Conservation (phyloP, 2,888 invertebrate genomes). For the Lathronympha strigana region DNA sequence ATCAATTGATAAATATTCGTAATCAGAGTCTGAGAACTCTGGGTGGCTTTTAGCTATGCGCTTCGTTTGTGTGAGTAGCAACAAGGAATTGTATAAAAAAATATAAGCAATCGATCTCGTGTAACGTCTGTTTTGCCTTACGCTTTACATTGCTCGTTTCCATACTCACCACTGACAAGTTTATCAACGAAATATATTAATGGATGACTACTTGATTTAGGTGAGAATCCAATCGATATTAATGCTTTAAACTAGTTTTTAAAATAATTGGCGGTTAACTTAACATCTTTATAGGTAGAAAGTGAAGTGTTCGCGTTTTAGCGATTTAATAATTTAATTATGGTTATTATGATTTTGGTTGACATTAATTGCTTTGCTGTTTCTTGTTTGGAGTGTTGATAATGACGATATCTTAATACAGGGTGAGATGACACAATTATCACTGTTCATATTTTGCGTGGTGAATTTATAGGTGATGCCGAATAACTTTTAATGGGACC, state of each 20-base stretch:
- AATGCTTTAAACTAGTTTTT: conserved; percentile 49
- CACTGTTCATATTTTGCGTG: no score
- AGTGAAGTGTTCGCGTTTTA: conserved; percentile 45
- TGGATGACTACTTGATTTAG: conserved; percentile 1
- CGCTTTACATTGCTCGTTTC: not conserved
- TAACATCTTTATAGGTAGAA: conserved; percentile 55
- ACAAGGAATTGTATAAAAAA: conserved; percentile 27
- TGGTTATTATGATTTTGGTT: conserved; percentile 37
- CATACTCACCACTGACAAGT: not conserved
- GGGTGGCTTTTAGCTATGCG: not conserved
- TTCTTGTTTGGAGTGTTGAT: conserved; percentile 18
- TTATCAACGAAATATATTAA: not conserved
- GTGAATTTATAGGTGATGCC: no score
- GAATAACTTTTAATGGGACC: no score
- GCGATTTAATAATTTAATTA: conserved; percentile 38
- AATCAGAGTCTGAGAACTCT: not conserved
- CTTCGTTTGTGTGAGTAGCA: not conserved
- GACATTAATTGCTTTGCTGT: conserved; percentile 30
- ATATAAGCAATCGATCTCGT: conserved; percentile 34
- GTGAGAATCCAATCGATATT: conserved; percentile 27
- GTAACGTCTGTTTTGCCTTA: conserved; percentile 11
- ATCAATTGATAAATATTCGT: not conserved
- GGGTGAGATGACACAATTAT: no score
- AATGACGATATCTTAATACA: conserved; percentile 4
- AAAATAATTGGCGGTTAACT: conserved; percentile 52